Percentiles rank a stretch among this genome's conserved stretches.
Evolutionary conservation across 2,888 invertebrate species (phyloP).

Genomic region (Zootermopsis nevadensis): DNA sequence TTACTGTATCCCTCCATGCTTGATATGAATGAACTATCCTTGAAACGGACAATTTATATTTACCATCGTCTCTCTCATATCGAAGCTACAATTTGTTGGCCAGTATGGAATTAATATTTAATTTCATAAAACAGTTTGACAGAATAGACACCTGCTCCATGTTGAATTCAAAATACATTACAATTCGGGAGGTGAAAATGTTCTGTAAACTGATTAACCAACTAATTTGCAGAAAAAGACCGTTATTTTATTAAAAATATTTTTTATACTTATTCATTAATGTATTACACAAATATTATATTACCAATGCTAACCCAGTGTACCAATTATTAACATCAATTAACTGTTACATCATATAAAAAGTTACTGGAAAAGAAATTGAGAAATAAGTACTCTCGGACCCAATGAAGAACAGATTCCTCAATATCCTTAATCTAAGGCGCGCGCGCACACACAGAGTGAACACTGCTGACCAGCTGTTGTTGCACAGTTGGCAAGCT

Average conservation of each 20-base stretch:
- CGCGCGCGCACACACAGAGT: no score
- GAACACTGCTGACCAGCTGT: no score
- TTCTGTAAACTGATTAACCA: neutral
- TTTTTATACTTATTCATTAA: neutral
- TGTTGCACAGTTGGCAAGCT: no score
- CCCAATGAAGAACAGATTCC: constrained; percentile 5
- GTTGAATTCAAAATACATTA: neutral
- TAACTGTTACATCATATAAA: constrained; percentile 13
- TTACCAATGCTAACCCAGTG: constrained; percentile 18
- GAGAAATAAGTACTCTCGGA: constrained; percentile 23
- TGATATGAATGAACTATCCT: neutral
- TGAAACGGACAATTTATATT: neutral
- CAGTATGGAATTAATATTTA: neutral
- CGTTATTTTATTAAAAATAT: constrained; percentile 29
- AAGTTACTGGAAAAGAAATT: constrained; percentile 19
- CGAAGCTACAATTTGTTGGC: neutral
- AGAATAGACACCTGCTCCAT: neutral
- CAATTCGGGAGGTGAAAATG: neutral
- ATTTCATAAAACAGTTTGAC: neutral
- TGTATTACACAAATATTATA: constrained; percentile 16
- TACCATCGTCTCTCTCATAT: neutral
- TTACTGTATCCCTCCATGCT: neutral
- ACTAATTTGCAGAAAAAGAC: constrained; percentile 8
- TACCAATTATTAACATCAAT: constrained; percentile 12
- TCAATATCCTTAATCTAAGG: neutral